These are phyloP conservation scores for Dasyornis broadbenti DNA, from an alignment of 2,113 vertebrate genomes.

Conservation along the genomic window DNA sequence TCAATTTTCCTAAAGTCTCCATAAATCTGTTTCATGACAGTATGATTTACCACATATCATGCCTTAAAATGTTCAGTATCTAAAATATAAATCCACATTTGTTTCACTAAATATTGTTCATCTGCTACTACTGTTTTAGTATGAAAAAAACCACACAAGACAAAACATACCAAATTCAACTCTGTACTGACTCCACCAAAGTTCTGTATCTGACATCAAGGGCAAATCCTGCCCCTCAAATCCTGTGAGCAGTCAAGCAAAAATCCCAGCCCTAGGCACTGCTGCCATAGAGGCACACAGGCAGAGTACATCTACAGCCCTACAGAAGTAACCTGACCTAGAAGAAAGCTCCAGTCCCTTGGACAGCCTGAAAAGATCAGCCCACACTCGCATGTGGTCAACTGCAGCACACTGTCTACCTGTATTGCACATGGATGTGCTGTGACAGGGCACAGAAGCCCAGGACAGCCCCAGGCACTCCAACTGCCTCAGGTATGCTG, in stretches of 20 bases:
- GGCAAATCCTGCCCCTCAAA: accelerated
- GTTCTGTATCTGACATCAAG: neutral
- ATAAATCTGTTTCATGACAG: neutral
- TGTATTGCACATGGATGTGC: accelerated
- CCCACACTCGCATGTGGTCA: accelerated
- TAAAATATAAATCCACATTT: neutral
- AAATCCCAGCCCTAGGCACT: neutral
- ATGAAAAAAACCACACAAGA: neutral
- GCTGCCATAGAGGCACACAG: neutral
- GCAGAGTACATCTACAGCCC: neutral
- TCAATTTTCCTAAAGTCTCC: neutral
- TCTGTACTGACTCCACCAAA: neutral
- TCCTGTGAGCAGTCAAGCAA: neutral
- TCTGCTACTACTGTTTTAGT: neutral
- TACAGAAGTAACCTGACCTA: neutral
- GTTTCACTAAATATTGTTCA: neutral
- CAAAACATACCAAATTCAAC: neutral
- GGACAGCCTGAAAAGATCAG: neutral
- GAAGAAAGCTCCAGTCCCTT: neutral
- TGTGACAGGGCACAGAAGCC: neutral
- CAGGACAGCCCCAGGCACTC: accelerated
- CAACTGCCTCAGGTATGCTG: neutral
- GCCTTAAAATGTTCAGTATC: neutral
- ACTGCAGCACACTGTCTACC: accelerated
- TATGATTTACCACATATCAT: neutral